Base-by-base conservation (phyloP, 2,888 invertebrate species). In the Clusia tigrina region DNA sequence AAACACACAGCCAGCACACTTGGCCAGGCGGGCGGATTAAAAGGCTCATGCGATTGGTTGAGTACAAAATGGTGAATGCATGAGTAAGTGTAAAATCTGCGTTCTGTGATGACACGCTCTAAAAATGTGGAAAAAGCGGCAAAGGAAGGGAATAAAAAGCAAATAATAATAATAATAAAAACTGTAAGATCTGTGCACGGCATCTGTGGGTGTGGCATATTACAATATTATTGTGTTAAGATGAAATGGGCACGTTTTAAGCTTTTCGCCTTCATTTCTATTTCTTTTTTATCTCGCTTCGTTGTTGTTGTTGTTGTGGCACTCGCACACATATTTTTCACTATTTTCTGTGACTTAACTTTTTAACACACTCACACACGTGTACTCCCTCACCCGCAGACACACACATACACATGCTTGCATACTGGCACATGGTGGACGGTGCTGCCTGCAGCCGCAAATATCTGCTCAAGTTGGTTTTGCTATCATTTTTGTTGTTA, bases 241-340 rank as follows among this genome's bases (percentile, higher is more conserved):
- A 12, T 42, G n/a, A 15, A 17, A 32, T 42, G n/a, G 42, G 42
- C 42, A 42, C 42, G 42, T 42, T 6, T n/a, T 15, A 42, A 42
- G 42, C 42, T 42, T 42, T 10, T 15, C 9, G 42, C 42, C n/a
- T 42, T 42, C n/a, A 42, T 42, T 42, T 42, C n/a, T 42, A 42
- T 42, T 42, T 6, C 3, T n/a, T 15, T 42, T 6, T 15, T 32
- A 9, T 32, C 32, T 32, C 6, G 32, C 12, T 32, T 12, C 12
- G 32, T 32, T 32, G 5, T 12, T 32, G 32, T 12, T 32, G 12
- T 12, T 32, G 32, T 12, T 32, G 12, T 12, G 5, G 42, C 9
- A 15, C n/a, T 42, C 32, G 6, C 32, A 6, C 12, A 9, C 12
- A 6, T 12, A 32, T 32, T 42, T 42, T 42, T 10, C 42, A 15